Percentiles rank a stretch among this genome's conserved stretches.
These are phyloP conservation scores for Danio aesculapii DNA, from an alignment of 2,797 vertebrate species.

Conservation along the genomic window DNA sequence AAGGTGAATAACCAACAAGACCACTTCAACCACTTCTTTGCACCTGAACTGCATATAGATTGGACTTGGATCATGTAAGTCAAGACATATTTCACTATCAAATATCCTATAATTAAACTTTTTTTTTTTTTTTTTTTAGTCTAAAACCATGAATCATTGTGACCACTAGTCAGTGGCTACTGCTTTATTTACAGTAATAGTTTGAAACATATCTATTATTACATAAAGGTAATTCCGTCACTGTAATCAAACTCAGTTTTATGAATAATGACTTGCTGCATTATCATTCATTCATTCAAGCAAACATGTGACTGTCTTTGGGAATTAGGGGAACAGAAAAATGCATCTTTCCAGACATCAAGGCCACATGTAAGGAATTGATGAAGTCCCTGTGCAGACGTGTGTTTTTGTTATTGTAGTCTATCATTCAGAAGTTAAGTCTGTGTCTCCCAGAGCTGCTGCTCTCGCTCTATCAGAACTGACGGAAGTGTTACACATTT, in stretches of 20 bases:
- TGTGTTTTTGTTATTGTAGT: conserved; percentile 18
- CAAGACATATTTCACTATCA: too few relatives aligned
- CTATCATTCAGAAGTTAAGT: conserved; percentile 6
- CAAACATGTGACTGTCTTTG: not conserved
- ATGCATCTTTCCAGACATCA: conserved; percentile 13
- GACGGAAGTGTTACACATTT: conserved; percentile 48
- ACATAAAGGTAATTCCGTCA: not conserved
- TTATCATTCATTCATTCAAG: not conserved
- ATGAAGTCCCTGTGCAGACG: conserved; percentile 15
- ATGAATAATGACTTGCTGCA: not conserved
- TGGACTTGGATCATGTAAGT: not conserved
- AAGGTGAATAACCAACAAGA: not conserved
- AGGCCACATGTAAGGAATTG: not conserved
- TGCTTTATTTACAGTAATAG: too few relatives aligned
- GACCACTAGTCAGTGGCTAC: too few relatives aligned
- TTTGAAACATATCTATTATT: not conserved
- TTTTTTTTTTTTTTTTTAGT: too few relatives aligned
- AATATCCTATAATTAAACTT: too few relatives aligned
- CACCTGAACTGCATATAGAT: not conserved
- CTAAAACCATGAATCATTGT: too few relatives aligned
- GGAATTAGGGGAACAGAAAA: not conserved
- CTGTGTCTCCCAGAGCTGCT: conserved; percentile 13
- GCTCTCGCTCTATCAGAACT: conserved; percentile 33
- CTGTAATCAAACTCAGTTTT: too few relatives aligned
- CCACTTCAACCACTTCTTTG: not conserved